Base-by-base conservation (phyloP, 2,113 vertebrate genomes). In the Poeciliopsis occidentalis region DNA sequence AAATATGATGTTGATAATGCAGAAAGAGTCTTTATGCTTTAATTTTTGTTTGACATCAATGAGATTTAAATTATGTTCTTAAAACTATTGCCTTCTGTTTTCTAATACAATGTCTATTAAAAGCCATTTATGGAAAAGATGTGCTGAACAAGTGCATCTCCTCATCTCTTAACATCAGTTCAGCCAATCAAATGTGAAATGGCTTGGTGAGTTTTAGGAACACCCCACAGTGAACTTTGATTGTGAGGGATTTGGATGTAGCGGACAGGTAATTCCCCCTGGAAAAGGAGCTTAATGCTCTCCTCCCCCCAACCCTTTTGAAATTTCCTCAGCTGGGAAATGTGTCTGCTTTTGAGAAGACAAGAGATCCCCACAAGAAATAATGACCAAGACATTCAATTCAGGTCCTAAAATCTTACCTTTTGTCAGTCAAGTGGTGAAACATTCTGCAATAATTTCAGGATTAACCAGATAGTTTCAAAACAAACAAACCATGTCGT, bases 311-410 rank as follows among this genome's bases (percentile, higher is more conserved):
- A 41, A 41, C 39, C 13, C 72, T 90, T 93, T 91, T 94, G 83
- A 92, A 92, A 92, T 86, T 85, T 67, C 61, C 76, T 92, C 83
- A 76, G 81, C 82, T 88, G 88, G 90, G 92, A 94, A 94, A 93
- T 83, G 79, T 74, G 88, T 71, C 79, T 47, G 86, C 81, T 85
- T 89, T 87, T 78, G 69, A 88, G 85, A 83, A n/a, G 67, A 82
- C 80, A 79, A 77, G 85, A 85, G 77, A 60, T 75, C 69, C 19
- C 41, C 51, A 30, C 71, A 57, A 19, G 74, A 80, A 79, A 66
- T 73, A 85, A 71, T 67, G 73, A 73, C 67, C 63, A 22, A 66
- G 30, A 32, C 39, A n/a, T 67, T 80, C 64, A 41, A 11, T 73
- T 29, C 22, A 57, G 61, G 24, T 47, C 64, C 64, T 47, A 32